Conservation (phyloP, 2,888 invertebrate species). For the Atethmia centrago region DNA sequence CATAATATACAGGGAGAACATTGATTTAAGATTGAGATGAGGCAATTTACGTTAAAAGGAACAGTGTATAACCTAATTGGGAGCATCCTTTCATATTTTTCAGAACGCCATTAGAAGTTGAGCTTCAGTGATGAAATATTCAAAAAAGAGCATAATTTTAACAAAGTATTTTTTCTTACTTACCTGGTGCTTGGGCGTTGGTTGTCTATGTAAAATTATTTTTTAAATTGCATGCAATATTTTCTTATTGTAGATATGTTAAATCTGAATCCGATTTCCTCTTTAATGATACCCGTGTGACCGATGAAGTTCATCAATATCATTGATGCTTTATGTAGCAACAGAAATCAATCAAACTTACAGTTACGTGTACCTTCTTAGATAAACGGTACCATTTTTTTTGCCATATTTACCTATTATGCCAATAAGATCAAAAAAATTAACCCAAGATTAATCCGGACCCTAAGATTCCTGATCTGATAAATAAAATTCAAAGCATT, state of each 20-base stretch:
- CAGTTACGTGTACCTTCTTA: background rate
- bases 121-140: conserved; percentile 75
- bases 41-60: conserved; percentile 77
- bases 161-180: conserved; percentile 47
- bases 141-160: conserved; percentile 70
- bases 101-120: conserved; percentile 74
- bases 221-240: background rate
- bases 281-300: background rate
- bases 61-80: conserved; percentile 76
- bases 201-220: conserved; percentile 11
- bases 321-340: background rate
- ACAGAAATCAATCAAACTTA: background rate
- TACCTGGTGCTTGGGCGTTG: conserved; percentile 7
- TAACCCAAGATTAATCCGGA: conserved; percentile 48
- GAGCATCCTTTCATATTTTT: conserved; percentile 77
- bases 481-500: conserved; percentile 82
- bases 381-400: background rate
- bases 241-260: background rate
- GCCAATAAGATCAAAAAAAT: conserved; percentile 8
- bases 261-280: background rate
- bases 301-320: background rate
- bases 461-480: conserved; percentile 64
- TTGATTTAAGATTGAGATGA: conserved; percentile 73
- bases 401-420: background rate
- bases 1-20: conserved; percentile 62